Base-by-base conservation (phyloP, 2,113 vertebrate genomes). In the Vulpes lagopus region DNA sequence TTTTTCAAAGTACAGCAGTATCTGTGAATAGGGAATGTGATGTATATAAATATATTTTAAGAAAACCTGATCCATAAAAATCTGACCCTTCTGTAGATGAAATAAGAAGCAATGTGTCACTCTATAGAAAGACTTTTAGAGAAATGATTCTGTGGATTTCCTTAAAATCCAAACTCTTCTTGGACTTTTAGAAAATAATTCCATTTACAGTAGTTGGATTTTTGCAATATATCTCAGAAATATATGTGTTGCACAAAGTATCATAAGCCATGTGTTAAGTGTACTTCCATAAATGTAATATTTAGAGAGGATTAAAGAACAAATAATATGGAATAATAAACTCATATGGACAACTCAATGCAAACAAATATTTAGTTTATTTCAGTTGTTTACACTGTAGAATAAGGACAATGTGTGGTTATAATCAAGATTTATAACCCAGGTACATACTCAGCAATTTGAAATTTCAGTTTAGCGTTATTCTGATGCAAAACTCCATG, bases 291-390 rank as follows among this genome's bases (percentile, higher is more conserved):
- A 94, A 59, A 93, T 80, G 62, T 23, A 84, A 64, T 74, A 65
- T 87, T 93, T 91, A 88, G 22, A 90, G 16, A 82, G 11, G 10
- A 80, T 82, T 89, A 78, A 82, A 94, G 35, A 96, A 80, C n/a
- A 94, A 96, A 93, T 83, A 32, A 94, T 35, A 82, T 96, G 20
- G 22, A 94, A 64, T 95, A 91, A 83, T 83, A 82, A 85, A 89
- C 92, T 84, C 15, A 67, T 76, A 62, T 43, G 7, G 27, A 85
- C 25, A 96, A 79, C 1, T 11, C 4, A 84, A 0, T 51, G 3
- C 53, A 87, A 60, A 1, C 20, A 97, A 95, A 67, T 84, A 82
- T 30, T 87, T 81, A 35, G 2, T 86, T 73, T 79, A 96, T 95
- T 96, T 96, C 9, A 51, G 82, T 85, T 84, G 90, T 76, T 91